Evolutionary conservation across 2,888 invertebrate species (phyloP).

Genomic region (Eupithecia vulgata): DNA sequence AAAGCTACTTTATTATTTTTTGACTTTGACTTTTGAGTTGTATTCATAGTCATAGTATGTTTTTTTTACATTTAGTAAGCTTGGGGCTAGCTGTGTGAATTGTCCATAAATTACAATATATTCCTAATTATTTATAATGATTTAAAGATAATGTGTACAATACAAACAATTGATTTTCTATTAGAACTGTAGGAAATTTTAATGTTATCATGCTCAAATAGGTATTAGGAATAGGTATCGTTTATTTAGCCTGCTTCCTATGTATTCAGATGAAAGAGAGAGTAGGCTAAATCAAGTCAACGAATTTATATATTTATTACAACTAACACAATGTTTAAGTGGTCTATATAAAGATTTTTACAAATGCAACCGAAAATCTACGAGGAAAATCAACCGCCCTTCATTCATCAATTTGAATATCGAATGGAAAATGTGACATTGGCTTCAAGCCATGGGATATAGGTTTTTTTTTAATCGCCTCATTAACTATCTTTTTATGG

Average conservation of each 20-base stretch:
- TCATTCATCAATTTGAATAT: slow-evolving; percentile 70
- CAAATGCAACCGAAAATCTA: slow-evolving; percentile 24
- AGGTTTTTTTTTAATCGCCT: no score
- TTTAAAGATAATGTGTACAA: no score
- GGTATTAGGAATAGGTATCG: neutral
- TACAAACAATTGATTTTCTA: no score
- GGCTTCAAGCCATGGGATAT: no score
- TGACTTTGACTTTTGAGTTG: no score
- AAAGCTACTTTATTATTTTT: no score
- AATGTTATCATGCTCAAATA: neutral
- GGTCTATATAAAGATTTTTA: slow-evolving; percentile 4
- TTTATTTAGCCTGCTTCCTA: neutral
- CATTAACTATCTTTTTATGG: no score
- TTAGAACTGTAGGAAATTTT: neutral
- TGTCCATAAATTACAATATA: no score
- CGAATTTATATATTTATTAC: neutral
- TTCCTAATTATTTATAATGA: no score
- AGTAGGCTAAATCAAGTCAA: neutral
- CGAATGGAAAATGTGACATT: slow-evolving; percentile 60
- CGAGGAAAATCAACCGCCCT: slow-evolving; percentile 43
- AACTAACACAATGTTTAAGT: neutral
- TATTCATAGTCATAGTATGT: no score
- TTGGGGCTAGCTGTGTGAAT: no score
- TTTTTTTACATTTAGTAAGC: no score
- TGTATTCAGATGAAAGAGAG: neutral